Evolutionary conservation across 2,113 vertebrate species (phyloP), one percentile per base, ranked within the genome.

Genomic region (Lates calcarifer): DNA sequence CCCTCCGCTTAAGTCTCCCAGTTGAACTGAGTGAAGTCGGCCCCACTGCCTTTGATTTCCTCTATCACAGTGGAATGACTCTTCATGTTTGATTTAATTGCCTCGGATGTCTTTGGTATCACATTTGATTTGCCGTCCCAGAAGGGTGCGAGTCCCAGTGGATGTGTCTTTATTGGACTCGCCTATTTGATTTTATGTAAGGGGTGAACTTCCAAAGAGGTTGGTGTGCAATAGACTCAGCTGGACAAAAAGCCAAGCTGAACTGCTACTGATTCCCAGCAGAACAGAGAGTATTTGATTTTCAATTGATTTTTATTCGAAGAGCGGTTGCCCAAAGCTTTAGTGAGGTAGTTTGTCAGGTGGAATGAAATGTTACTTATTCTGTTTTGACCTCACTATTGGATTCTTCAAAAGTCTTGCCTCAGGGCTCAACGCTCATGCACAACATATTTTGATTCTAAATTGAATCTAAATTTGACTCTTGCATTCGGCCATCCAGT

Each of bases 11-110:
- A 79, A 86, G 63, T 79, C 66, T 83, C 64, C 49, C 43, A 41
- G 67, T 84, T 80, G 39, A 81, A 66, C 43, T 84, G 75, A 86
- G 73, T 70, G 53, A 72, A 77, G 79, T 56, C 53, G 57, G 63
- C 75, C 39, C 39, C 39, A 3, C 20, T 37, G 74, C 72, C 84
- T 91, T 87, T 90, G 79, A 90, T 90, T 92, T 82, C 37, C 70
- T 78, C 41, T 41, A 61, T 87, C 68, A 53, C 62, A 17, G 35
- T 41, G 58, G 57, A 88, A 82, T 51, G 37, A 80, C 67, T 90
- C 79, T 37, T 67, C n/a, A 22, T 83, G 74, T 87, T 87, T 83
- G 72, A 89, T 87, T 81, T 83, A 81, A 89, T 80, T 81, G 85
- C 83, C 81, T 69, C 20, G 1, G 79, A 88, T 82, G 66, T 80